phyloP scores from a whole-genome alignment of 2,797 vertebrate genomes.

The Manis pentadactyla region DNA sequence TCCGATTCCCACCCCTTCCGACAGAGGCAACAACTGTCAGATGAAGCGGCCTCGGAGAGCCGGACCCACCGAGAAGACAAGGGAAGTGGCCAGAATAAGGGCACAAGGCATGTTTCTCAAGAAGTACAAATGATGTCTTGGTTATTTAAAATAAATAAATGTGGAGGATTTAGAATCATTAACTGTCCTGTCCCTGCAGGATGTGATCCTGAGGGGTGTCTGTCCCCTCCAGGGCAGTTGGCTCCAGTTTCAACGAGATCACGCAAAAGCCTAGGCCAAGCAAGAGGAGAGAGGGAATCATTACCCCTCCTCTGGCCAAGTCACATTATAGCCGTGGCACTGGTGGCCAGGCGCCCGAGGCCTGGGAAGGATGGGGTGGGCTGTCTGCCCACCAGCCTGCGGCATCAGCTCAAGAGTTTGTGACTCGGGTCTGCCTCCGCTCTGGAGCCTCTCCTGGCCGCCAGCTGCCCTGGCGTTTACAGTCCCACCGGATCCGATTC shows the following conservation, averaged over 20 bases:
- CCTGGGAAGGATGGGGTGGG: accelerated
- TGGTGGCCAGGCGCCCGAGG: background rate
- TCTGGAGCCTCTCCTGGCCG: background rate
- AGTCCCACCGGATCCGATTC: background rate
- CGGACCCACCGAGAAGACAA: background rate
- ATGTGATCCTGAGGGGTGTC: conserved; percentile 45
- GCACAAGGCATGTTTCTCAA: background rate
- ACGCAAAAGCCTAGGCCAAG: background rate
- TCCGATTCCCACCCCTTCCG: background rate
- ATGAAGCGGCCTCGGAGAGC: background rate
- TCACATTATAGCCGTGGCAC: background rate
- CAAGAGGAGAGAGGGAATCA: background rate
- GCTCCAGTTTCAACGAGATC: conserved; percentile 33
- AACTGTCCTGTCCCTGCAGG: conserved; percentile 44
- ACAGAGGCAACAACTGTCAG: accelerated
- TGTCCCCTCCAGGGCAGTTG: conserved; percentile 36
- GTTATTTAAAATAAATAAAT: conserved; percentile 50
- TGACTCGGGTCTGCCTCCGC: background rate
- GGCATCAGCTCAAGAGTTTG: accelerated
- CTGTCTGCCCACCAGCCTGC: too few species aligned
- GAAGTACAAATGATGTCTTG: background rate
- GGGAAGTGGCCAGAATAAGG: background rate
- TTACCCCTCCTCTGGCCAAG: background rate
- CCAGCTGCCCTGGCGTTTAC: background rate
- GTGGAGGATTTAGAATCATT: background rate